phyloP scores from a whole-genome alignment of 1,140 invertebrate species.

The Zaprionus ornatus region DNA sequence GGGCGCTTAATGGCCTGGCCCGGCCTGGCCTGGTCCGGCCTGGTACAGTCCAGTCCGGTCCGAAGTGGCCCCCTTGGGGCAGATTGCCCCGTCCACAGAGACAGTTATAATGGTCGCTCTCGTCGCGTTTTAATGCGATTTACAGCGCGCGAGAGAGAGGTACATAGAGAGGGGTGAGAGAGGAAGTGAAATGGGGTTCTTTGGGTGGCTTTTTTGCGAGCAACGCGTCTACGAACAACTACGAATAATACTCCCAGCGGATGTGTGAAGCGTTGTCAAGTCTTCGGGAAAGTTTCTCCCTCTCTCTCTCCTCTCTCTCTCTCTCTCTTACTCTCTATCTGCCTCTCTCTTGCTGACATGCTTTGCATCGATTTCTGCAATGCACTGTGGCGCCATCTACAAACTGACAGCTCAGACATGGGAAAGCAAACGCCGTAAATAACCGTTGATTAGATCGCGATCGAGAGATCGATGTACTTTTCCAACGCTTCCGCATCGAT shows the following conservation, averaged over 20 bases:
- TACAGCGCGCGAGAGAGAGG: conserved; percentile 15
- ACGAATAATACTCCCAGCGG: conserved; percentile 47
- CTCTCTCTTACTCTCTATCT: neutral
- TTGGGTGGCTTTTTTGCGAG: conserved; percentile 14
- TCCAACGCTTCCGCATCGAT: neutral
- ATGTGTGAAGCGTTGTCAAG: conserved; percentile 67
- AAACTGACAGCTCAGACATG: conserved; percentile 7
- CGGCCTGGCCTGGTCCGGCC: conserved; percentile 33
- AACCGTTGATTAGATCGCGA: conserved; percentile 4
- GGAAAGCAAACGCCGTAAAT: neutral
- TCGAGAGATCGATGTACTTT: conserved; percentile 4
- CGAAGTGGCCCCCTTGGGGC: conserved; percentile 35
- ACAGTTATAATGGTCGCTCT: conserved; percentile 74
- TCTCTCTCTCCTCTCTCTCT: conserved; percentile 3
- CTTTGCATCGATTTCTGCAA: conserved; percentile 18
- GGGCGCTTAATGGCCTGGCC: conserved; percentile 66
- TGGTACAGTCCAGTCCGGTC: neutral
- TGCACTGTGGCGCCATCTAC: conserved; percentile 10
- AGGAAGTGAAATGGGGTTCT: conserved; percentile 52
- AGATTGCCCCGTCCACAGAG: conserved; percentile 27
- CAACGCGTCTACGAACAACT: neutral
- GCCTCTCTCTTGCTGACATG: neutral
- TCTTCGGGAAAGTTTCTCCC: conserved; percentile 21
- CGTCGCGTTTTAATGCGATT: conserved; percentile 20
- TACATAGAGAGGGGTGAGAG: conserved; percentile 11